Evolutionary conservation across 35 echinoderm and acorn worm genomes (phyloP), one percentile per base, ranked within the genome.

Genomic region (Hemicentrotus pulcherrimus): DNA sequence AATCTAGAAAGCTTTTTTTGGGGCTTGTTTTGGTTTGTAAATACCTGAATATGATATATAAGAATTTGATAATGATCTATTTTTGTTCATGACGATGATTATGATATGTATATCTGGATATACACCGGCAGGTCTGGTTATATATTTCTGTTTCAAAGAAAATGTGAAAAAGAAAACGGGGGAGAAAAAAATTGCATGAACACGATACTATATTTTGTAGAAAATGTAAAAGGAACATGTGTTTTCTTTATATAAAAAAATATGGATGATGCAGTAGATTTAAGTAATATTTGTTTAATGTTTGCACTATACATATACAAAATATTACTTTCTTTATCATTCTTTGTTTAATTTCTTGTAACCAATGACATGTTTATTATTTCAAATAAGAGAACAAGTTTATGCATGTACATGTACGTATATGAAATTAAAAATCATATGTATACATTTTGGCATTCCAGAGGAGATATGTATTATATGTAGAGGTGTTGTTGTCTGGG

Each of bases 61-160:
- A 78, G 65, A 78, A 22, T 78, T 78, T 78, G 9, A 78, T 78
- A 78, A 78, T 78, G 88, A 90, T 90, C 88, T 90, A 90, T 90
- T 90, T 90, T 86, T 22, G 22, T 85, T 90, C 32, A 35, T n/a
- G 28, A 78, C 22, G 32, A 47, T 90, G 32, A 90, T 47, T 33
- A 46, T 90, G 88, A 90, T 90, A 90, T 90, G 88, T 90, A 90
- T 90, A 90, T 90, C 46, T 90, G 88, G 32, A 90, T 45, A 90
- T 90, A 90, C 32, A 90, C 88, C 88, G 88, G 88, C 88, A 90
- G 88, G 88, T 16, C 88, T 90, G 88, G 88, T 90, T 33, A 78
- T 78, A 78, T 78, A 78, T 78, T 78, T 78, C 65, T 78, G 65
- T 78, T 47, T 90, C 46, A 90, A 90, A 90, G 88, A 90, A 90